Conservation (phyloP, 2,113 vertebrate species). For the Muntiacus muntjak region DNA sequence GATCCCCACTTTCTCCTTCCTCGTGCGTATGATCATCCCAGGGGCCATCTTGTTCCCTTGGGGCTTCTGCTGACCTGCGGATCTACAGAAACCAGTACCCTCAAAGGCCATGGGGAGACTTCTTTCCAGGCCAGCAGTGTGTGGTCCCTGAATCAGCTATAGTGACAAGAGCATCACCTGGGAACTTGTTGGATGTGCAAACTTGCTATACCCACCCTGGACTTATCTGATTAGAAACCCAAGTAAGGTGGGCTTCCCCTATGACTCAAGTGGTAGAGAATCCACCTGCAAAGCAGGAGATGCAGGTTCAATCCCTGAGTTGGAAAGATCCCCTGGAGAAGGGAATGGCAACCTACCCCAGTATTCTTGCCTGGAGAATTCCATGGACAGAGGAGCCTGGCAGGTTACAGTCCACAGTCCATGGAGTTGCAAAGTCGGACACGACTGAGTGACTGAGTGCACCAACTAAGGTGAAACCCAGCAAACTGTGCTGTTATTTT, state of each 20-base stretch:
- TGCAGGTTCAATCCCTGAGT: neutral
- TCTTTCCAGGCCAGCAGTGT: neutral
- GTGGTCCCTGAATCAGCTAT: neutral
- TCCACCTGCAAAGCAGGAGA: neutral
- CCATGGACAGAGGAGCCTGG: neutral
- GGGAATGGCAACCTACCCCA: neutral
- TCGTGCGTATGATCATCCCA: rapidly evolving
- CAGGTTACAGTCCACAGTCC: neutral
- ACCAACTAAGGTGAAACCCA: neutral
- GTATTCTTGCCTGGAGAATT: neutral
- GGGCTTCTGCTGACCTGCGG: neutral
- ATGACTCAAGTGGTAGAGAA: neutral
- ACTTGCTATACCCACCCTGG: neutral
- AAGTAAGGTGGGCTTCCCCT: neutral
- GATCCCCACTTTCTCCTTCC: neutral
- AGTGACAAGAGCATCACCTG: neutral
- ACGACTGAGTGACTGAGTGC: rapidly evolving
- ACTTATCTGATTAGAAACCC: neutral
- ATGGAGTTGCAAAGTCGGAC: neutral
- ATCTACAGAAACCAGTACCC: neutral
- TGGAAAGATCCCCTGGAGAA: neutral
- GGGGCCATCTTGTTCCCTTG: neutral
- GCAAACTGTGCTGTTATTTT: neutral
- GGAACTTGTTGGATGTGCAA: neutral
- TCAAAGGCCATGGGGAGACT: neutral